A percentile compares a stretch with the other conserved stretches of the same genome.
phyloP scores from a whole-genome alignment of 2,113 vertebrate species.

The Bostrychus sinensis region DNA sequence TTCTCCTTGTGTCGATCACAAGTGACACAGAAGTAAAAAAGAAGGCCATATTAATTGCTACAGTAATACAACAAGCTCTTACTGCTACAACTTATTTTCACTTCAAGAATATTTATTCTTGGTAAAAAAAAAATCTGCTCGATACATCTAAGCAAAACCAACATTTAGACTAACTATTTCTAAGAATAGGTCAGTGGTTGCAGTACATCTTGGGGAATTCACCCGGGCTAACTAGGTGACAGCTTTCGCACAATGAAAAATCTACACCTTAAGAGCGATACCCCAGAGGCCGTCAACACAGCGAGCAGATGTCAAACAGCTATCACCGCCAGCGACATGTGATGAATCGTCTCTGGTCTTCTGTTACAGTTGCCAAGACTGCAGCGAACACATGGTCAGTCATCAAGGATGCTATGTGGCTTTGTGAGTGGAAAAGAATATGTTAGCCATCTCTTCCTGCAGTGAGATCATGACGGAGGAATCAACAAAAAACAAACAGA shows the following conservation, averaged over 20 bases:
- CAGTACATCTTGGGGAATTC: neutral
- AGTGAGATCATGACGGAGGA: neutral
- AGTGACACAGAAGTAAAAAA: conserved; percentile 31
- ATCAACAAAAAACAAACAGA: conserved; percentile 9
- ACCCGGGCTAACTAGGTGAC: conserved; percentile 9
- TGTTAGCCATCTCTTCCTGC: neutral
- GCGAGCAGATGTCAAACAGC: conserved; percentile 9
- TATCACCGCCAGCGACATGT: neutral
- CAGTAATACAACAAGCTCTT: conserved; percentile 30
- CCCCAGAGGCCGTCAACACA: conserved; percentile 8
- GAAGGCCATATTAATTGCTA: conserved; percentile 47
- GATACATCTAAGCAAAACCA: conserved; percentile 22
- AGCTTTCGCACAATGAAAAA: conserved; percentile 15
- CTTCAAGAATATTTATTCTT: conserved; percentile 8
- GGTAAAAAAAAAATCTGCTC: neutral
- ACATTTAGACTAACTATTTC: conserved; percentile 7
- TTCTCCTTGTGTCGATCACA: conserved; percentile 45
- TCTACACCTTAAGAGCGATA: neutral
- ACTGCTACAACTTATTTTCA: conserved; percentile 19
- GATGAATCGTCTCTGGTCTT: neutral
- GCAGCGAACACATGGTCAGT: neutral
- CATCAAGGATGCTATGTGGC: neutral
- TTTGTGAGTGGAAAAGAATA: neutral
- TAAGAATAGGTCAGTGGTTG: conserved; percentile 15
- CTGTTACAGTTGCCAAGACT: neutral